Base-by-base conservation (phyloP, 2,888 invertebrate species). In the Erebia palarica region DNA sequence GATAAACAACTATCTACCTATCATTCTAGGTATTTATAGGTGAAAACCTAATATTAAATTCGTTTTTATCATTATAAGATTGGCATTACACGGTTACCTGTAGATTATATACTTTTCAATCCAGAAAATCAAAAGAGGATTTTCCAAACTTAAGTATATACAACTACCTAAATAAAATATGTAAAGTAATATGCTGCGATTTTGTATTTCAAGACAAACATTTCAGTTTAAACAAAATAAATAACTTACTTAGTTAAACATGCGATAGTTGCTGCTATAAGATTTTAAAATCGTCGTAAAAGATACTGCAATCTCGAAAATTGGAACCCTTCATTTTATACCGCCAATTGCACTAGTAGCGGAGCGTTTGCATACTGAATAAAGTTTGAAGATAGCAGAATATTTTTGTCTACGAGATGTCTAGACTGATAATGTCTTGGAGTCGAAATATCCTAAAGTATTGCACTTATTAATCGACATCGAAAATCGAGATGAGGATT, bases 391-490 rank as follows among this genome's bases (percentile, higher is more conserved):
- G 57, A 55, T 57, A 14, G 44, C 57, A 44, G 18, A 57, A 58
- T 27, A 57, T 65, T 66, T 66, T 58, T 66, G 66, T 65, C 66
- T 66, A 66, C 57, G 14, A 58, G 66, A 66, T 66, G 66, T 66
- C 66, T 66, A 66, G 66, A 66, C 66, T 47, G 66, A 66, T 66
- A 57, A 47, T 47, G 14, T 4, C 14, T 44, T 57, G 57, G 16
- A 55, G 18, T 47, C 16, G n/a, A 51, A 65, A 42, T 36, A 55
- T 14, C 36, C 42, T 13, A 21, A 63, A 63, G 27, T 49, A 21
- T 49, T 7, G 21, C 18, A 13, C 57, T 27, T 58, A 58, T 27
- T 58, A 58, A 13, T 27, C 14, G 14, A 58, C 21, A 27, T 58
- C 14, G 13, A 13, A 13, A 27, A 14, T 21, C 55, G 18, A 18